Conservation (phyloP, 2,797 vertebrate genomes). For the Sebastes aleutianus region DNA sequence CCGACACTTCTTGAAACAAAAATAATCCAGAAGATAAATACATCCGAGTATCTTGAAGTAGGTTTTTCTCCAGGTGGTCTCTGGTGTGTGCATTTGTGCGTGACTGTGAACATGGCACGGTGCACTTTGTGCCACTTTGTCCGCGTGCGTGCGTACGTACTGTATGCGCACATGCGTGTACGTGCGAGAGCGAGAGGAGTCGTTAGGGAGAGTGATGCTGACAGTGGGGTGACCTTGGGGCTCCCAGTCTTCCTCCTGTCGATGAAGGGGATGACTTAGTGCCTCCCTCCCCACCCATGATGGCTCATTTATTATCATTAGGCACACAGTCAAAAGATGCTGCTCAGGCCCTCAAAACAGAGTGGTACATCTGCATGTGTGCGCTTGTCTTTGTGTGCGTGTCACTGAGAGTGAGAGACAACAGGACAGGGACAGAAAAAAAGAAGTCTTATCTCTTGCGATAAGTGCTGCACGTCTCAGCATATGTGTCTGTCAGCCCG, state of each 20-base stretch:
- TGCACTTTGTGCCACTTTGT: slow-evolving; percentile 1
- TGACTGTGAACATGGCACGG: neutral
- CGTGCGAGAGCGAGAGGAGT: slow-evolving; percentile 50
- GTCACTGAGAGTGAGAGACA: slow-evolving; percentile 42
- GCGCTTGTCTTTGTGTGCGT: neutral
- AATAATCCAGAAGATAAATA: neutral
- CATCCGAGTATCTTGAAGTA: neutral
- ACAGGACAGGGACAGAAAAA: slow-evolving; percentile 27
- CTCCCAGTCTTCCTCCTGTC: slow-evolving; percentile 77
- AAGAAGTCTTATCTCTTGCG: slow-evolving; percentile 36
- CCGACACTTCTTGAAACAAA: neutral
- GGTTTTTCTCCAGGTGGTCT: neutral
- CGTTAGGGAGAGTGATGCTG: slow-evolving; percentile 83
- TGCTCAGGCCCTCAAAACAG: slow-evolving; percentile 72
- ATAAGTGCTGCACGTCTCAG: slow-evolving; percentile 42
- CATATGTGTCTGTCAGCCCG: slow-evolving; percentile 63
- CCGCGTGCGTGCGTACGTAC: neutral
- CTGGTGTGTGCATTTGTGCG: neutral
- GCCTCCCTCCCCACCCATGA: slow-evolving; percentile 81
- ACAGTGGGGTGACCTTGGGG: slow-evolving; percentile 82
- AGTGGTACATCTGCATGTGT: slow-evolving; percentile 40
- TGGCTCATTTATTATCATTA: slow-evolving; percentile 89
- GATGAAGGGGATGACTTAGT: slow-evolving; percentile 85
- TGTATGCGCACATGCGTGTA: neutral
- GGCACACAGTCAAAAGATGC: slow-evolving; percentile 80